phyloP scores from a whole-genome alignment of 2,113 vertebrate genomes.

The Elgaria multicarinata region DNA sequence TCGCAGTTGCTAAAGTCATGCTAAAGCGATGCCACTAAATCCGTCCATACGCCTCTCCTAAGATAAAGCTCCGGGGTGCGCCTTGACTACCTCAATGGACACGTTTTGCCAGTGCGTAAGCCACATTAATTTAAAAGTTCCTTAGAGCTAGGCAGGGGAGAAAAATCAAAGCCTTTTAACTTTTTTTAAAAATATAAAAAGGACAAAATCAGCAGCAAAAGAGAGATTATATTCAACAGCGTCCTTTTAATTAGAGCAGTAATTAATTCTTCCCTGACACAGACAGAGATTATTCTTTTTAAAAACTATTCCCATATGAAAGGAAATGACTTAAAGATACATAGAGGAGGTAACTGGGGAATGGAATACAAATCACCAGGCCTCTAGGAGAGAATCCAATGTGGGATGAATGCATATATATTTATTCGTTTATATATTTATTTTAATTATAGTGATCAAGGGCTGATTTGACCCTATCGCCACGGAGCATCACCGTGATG shows the following conservation, averaged over 20 bases:
- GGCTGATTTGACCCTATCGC: conserved; percentile 19
- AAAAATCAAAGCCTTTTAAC: conserved; percentile 55
- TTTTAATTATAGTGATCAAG: conserved; percentile 54
- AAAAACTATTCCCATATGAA: conserved; percentile 64
- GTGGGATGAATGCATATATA: conserved; percentile 31
- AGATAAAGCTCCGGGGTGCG: background rate
- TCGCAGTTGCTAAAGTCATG: background rate
- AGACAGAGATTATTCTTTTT: conserved; percentile 46
- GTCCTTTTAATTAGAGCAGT: conserved; percentile 56
- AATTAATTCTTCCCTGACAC: conserved; percentile 68
- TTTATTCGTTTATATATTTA: conserved; percentile 14
- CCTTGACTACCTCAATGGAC: conserved; percentile 50
- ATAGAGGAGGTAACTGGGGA: conserved; percentile 30
- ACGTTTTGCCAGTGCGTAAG: conserved; percentile 61
- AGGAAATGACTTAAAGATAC: conserved; percentile 63
- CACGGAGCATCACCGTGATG: conserved; percentile 12
- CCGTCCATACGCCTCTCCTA: background rate
- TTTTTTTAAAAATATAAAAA: conserved; percentile 36
- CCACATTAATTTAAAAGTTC: conserved; percentile 39
- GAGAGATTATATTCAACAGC: conserved; percentile 57
- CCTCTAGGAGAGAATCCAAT: conserved; percentile 39
- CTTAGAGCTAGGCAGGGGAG: conserved; percentile 34
- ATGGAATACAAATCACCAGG: conserved; percentile 50
- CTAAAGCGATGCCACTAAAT: background rate
- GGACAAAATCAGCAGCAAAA: conserved; percentile 55